phyloP scores from a whole-genome alignment of 2,888 invertebrate species.

The Leistus spinibarbis region DNA sequence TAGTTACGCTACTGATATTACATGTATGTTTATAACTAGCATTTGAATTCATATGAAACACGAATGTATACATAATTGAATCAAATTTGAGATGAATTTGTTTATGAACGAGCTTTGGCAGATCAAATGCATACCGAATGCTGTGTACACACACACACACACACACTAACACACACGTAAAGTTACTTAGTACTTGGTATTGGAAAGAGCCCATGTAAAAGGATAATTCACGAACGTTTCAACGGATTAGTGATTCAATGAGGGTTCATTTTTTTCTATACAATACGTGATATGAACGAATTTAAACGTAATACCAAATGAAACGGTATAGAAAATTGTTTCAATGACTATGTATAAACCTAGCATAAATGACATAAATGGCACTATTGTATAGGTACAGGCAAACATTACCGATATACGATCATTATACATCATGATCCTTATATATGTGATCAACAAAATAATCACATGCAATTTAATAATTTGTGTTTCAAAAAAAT shows the following conservation, averaged over 20 bases:
- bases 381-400: too few relatives aligned
- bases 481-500: neutral
- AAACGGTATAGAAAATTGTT: neutral
- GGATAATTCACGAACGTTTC: neutral
- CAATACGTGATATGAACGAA: neutral
- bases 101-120: slow-evolving; percentile 3
- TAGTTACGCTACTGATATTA: too few relatives aligned
- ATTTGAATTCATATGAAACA: too few relatives aligned
- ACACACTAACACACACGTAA: neutral
- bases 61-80: neutral
- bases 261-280: neutral
- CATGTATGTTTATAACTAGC: too few relatives aligned
- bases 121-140: slow-evolving; percentile 4
- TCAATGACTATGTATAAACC: neutral
- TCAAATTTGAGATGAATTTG: neutral
- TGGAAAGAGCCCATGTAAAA: neutral
- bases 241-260: neutral
- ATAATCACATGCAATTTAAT: neutral
- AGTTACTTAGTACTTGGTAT: neutral
- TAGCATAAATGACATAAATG: too few relatives aligned
- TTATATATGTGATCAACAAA: neutral
- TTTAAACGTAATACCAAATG: neutral
- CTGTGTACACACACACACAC: neutral
- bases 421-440: too few relatives aligned
- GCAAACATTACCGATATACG: too few relatives aligned